Evolutionary conservation across 2,888 invertebrate genomes (phyloP).

Genomic region (Hirudinaria manillensis): DNA sequence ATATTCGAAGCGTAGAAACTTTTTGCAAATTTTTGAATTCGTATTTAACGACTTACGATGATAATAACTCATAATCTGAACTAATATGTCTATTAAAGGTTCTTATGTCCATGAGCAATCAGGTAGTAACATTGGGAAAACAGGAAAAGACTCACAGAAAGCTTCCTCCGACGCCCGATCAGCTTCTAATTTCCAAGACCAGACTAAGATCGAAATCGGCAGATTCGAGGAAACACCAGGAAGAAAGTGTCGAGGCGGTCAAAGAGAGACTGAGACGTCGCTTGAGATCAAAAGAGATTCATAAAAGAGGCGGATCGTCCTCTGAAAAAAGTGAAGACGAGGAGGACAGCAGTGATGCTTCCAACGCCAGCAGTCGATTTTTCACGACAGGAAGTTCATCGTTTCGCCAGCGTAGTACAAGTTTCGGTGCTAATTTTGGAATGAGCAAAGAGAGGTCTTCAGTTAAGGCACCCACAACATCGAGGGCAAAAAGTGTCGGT

Average conservation of each 20-base stretch:
- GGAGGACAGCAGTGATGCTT: conserved; percentile 24
- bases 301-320: conserved; percentile 20
- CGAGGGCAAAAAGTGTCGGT: conserved; percentile 10
- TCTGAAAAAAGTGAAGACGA: conserved; percentile 31
- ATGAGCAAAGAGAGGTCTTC: conserved; percentile 2
- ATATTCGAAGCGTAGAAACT: background rate
- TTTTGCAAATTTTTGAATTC: background rate
- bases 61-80: no score
- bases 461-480: background rate
- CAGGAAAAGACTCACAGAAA: conserved; percentile 36
- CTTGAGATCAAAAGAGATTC: conserved; percentile 33
- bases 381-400: background rate
- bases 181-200: background rate
- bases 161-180: conserved; percentile 39
- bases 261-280: conserved; percentile 36
- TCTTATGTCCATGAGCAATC: conserved; percentile 19
- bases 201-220: conserved; percentile 31
- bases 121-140: conserved; percentile 35
- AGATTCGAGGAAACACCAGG: conserved; percentile 26
- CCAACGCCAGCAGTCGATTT: conserved; percentile 1
- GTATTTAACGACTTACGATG: no score
- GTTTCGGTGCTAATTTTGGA: conserved; percentile 17
- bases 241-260: conserved; percentile 20
- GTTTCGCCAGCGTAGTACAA: conserved; percentile 20
- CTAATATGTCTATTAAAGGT: conserved; percentile 1